Conservation (phyloP, 2,797 vertebrate genomes). For the Pangasius sanitwongsei region DNA sequence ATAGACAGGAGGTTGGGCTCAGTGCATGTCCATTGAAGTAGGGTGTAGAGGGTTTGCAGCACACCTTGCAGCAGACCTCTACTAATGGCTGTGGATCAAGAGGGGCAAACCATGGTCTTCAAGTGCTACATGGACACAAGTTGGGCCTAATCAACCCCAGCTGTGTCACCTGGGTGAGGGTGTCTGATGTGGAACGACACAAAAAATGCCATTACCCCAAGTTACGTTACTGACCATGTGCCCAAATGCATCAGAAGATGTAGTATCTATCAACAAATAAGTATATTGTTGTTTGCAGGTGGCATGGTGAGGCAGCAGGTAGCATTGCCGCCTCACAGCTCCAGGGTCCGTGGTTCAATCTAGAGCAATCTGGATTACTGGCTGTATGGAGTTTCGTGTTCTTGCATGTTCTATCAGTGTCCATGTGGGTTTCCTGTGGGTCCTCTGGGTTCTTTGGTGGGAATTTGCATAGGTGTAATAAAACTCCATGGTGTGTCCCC, state of each 20-base stretch:
- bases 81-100: background rate
- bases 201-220: background rate
- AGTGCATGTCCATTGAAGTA: background rate
- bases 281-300: background rate
- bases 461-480: background rate
- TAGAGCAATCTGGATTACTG: background rate
- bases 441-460: background rate
- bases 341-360: background rate
- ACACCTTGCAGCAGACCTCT: background rate
- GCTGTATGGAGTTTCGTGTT: background rate
- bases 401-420: background rate
- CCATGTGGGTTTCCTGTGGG: background rate
- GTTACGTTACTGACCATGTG: background rate
- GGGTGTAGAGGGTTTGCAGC: background rate
- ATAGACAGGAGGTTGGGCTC: background rate
- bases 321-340: background rate
- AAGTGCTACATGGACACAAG: background rate
- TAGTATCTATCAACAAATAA: background rate
- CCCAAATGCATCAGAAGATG: background rate
- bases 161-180: background rate
- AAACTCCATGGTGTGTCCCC: background rate
- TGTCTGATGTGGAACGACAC: background rate
- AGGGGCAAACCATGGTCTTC: background rate
- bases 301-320: background rate
- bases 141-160: background rate